Percentiles rank a stretch among this genome's conserved stretches.
Evolutionary conservation across 2,797 vertebrate genomes (phyloP).

Genomic region (Leucoraja ocellata): DNA sequence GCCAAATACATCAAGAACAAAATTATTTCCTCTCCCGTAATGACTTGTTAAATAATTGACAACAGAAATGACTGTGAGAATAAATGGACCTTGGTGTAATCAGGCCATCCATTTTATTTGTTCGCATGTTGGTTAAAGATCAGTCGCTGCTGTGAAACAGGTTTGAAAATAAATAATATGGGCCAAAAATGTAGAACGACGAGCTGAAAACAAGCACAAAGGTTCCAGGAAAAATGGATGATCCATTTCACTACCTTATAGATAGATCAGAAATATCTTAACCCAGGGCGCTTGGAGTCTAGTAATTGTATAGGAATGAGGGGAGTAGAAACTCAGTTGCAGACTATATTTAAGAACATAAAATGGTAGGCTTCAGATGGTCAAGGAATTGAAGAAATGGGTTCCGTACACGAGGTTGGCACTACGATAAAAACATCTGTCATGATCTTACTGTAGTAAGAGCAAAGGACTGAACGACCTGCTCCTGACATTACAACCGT

Average conservation of each 20-base stretch:
- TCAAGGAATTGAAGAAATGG: too few species aligned
- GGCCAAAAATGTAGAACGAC: not conserved
- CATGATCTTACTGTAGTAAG: not conserved
- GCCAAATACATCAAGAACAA: conserved; percentile 28
- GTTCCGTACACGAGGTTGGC: too few species aligned
- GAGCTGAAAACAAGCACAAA: not conserved
- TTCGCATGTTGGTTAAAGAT: not conserved
- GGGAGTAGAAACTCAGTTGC: not conserved
- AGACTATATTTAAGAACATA: not conserved
- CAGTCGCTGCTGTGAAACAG: not conserved
- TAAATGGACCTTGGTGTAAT: conserved; percentile 33
- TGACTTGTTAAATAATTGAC: conserved; percentile 37
- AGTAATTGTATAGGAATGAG: not conserved
- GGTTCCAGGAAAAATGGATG: too few species aligned
- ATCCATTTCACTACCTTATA: too few species aligned
- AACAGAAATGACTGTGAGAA: conserved; percentile 13
- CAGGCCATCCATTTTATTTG: not conserved
- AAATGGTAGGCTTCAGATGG: too few species aligned
- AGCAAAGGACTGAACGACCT: not conserved
- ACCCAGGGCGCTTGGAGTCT: not conserved
- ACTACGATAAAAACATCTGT: too few species aligned
- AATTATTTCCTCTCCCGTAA: conserved; percentile 18
- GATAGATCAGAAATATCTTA: not conserved
- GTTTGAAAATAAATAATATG: not conserved
- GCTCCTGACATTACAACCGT: not conserved